A percentile compares a stretch with the other conserved stretches of the same genome.
Conservation (phyloP, 2,113 vertebrate genomes). For the Climacteris rufus region DNA sequence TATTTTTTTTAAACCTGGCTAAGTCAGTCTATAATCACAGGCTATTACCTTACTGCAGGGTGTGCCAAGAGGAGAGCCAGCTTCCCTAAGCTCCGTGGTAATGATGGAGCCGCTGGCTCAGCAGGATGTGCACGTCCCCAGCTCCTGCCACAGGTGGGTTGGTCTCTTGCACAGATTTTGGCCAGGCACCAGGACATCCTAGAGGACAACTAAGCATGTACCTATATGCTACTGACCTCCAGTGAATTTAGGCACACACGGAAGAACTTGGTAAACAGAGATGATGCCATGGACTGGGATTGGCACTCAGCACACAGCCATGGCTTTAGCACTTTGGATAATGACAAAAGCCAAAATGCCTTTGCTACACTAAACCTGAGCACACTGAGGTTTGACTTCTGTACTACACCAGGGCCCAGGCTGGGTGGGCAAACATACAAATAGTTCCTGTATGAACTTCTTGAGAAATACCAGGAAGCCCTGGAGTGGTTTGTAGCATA, state of each 20-base stretch:
- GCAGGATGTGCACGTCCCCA: fast-evolving
- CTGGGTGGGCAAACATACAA: background rate
- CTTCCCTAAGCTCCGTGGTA: background rate
- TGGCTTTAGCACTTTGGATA: fast-evolving
- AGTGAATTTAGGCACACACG: background rate
- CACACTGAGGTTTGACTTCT: background rate
- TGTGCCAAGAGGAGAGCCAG: background rate
- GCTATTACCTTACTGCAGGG: background rate
- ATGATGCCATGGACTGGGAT: background rate
- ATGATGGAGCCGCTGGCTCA: background rate
- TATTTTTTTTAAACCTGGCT: background rate
- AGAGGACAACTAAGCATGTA: background rate
- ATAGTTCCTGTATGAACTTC: background rate
- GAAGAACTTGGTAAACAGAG: background rate
- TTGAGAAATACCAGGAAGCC: background rate
- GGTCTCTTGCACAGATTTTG: background rate
- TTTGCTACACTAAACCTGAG: background rate
- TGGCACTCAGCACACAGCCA: background rate
- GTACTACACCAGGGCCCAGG: background rate
- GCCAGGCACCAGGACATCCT: background rate
- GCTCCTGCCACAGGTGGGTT: background rate
- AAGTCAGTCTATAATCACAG: background rate
- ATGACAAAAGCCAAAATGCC: background rate
- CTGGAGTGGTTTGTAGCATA: background rate
- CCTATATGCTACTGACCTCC: background rate